Conservation (phyloP, 2,797 vertebrate species). For the Diceros bicornis region DNA sequence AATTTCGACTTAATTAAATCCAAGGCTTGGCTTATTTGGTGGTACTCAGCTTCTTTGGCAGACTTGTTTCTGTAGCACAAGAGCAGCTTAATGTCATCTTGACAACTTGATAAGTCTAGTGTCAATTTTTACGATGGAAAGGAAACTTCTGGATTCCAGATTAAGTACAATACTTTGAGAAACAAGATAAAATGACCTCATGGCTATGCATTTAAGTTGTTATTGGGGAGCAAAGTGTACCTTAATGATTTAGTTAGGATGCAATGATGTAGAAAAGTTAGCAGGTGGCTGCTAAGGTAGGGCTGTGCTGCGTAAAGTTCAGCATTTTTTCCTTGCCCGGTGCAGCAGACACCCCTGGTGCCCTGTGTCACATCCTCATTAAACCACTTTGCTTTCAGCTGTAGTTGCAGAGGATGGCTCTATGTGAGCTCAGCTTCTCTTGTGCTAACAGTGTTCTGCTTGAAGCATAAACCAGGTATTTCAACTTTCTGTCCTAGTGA, state of each 20-base stretch:
- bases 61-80: conserved; percentile 33
- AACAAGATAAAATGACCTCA: conserved; percentile 36
- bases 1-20: conserved; percentile 46
- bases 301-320: not conserved
- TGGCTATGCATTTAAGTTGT: not conserved
- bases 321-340: not conserved
- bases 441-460: not conserved
- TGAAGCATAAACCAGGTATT: not conserved
- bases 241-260: not conserved
- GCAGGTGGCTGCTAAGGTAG: not conserved
- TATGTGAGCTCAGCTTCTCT: not conserved
- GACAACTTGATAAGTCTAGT: conserved; percentile 57
- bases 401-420: not conserved
- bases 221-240: not conserved
- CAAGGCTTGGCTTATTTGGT: conserved; percentile 43
- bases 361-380: not conserved
- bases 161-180: not conserved
- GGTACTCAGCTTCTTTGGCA: conserved; percentile 12
- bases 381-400: not conserved
- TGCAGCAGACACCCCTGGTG: not conserved
- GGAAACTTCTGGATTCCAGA: conserved; percentile 41
- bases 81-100: conserved; percentile 53
- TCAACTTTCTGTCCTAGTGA: not conserved
- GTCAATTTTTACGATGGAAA: conserved; percentile 38
- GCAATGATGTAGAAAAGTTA: not conserved